These are phyloP conservation scores for Drosophila serrata DNA, from an alignment of 1,140 invertebrate genomes.

Conservation along the genomic window DNA sequence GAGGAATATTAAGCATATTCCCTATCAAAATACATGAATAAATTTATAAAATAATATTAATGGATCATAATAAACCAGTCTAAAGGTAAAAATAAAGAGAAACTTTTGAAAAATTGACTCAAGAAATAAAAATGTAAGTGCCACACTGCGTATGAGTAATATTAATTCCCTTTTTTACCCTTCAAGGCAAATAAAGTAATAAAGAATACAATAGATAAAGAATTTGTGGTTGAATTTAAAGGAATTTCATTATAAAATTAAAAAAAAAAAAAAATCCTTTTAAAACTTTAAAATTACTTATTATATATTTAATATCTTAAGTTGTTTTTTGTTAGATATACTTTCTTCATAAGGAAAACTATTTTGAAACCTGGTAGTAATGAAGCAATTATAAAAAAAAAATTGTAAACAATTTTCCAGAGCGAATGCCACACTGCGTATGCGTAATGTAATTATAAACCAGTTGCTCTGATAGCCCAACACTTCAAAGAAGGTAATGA, in stretches of 20 bases:
- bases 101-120: neutral
- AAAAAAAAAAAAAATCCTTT: neutral
- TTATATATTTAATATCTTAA: too few species aligned
- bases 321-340: too few species aligned
- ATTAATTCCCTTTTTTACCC: too few species aligned
- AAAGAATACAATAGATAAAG: neutral
- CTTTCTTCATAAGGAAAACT: slow-evolving; percentile 3
- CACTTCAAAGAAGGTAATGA: slow-evolving; percentile 15
- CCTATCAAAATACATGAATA: neutral
- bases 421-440: slow-evolving; percentile 13
- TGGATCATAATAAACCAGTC: neutral
- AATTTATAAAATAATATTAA: too few species aligned
- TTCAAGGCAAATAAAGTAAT: neutral
- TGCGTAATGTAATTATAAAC: slow-evolving; percentile 19
- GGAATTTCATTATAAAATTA: neutral
- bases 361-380: slow-evolving; percentile 1
- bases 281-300: too few species aligned
- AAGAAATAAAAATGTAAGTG: neutral
- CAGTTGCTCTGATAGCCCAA: slow-evolving; percentile 18
- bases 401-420: neutral
- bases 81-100: neutral
- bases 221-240: too few species aligned
- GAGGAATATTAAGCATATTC: too few species aligned
- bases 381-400: slow-evolving; percentile 1
- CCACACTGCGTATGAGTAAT: too few species aligned